phyloP scores from a whole-genome alignment of 2,113 vertebrate species.

The Pelmatolapia mariae region DNA sequence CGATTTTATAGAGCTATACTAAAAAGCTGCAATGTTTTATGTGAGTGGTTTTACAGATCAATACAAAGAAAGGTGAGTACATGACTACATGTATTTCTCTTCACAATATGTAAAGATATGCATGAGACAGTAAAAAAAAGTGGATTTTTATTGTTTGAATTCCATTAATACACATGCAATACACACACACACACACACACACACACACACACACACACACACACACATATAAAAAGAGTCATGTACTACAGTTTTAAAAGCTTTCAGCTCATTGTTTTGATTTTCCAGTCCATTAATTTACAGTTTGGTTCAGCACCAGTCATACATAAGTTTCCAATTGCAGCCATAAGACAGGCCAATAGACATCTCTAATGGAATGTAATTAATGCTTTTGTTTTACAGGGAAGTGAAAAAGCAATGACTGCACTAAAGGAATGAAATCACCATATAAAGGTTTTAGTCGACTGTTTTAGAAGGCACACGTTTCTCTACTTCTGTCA shows the following conservation, averaged over 20 bases:
- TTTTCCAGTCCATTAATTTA: neutral
- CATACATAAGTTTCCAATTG: neutral
- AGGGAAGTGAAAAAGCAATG: neutral
- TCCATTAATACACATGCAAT: neutral
- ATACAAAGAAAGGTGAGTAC: neutral
- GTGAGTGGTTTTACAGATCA: neutral
- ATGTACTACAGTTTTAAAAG: neutral
- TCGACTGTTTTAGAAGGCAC: neutral
- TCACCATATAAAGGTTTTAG: neutral
- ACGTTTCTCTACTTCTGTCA: neutral
- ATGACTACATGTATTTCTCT: neutral
- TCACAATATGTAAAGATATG: neutral
- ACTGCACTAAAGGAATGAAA: neutral
- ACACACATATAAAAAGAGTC: fast-evolving
- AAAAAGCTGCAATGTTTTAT: neutral
- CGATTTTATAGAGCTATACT: neutral
- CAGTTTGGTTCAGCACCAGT: neutral
- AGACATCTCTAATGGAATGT: neutral
- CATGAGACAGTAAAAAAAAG: neutral
- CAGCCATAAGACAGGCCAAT: neutral
- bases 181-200: neutral
- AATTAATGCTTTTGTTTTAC: neutral
- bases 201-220: neutral
- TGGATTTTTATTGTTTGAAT: neutral
- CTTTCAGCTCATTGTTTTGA: neutral